Conservation (phyloP, 2,113 vertebrate species). For the Phaethon lepturus region DNA sequence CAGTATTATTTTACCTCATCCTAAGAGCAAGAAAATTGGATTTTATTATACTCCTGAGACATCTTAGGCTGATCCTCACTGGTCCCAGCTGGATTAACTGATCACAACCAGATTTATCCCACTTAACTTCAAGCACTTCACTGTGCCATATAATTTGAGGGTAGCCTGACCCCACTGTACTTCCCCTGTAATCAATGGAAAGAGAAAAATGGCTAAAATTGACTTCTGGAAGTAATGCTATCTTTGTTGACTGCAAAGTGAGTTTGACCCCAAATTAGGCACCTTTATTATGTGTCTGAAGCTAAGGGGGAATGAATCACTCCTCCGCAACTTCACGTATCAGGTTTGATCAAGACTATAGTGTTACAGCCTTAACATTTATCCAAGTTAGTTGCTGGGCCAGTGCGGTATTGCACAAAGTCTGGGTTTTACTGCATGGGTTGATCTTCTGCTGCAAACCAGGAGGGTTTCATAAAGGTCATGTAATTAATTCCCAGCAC, state of each 20-base stretch:
- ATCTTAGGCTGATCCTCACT: background rate
- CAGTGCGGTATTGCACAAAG: background rate
- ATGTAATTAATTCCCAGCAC: background rate
- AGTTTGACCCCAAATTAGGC: background rate
- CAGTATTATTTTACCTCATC: background rate
- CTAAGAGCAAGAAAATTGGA: background rate
- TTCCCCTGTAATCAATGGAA: background rate
- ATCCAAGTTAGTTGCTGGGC: background rate
- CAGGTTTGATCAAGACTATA: background rate
- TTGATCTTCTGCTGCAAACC: background rate
- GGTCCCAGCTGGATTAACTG: background rate
- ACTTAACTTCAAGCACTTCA: background rate
- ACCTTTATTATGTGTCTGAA: background rate
- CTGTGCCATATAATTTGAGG: background rate
- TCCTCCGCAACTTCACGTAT: background rate
- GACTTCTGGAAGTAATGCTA: background rate
- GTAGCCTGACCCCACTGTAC: background rate
- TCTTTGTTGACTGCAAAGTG: background rate
- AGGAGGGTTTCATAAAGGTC: background rate
- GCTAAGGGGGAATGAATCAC: background rate
- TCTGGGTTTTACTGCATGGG: background rate
- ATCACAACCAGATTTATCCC: slow-evolving; percentile 27
- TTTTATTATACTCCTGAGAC: background rate
- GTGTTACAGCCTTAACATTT: background rate
- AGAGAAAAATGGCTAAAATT: slow-evolving; percentile 6